These are phyloP conservation scores for Dolichopus griseipennis DNA, from an alignment of 2,888 invertebrate genomes.

Conservation along the genomic window DNA sequence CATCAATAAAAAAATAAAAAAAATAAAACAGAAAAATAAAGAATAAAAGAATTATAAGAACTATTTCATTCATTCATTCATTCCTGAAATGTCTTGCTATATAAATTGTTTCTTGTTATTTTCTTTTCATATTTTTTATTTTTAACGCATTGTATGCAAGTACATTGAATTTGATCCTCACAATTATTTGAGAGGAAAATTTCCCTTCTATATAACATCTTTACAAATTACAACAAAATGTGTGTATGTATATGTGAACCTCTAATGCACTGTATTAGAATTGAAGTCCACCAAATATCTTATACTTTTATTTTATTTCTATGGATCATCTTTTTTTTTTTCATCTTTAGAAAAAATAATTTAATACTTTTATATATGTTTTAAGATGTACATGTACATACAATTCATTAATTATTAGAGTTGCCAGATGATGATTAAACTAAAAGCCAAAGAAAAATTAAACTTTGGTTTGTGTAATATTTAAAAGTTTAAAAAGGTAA, in stretches of 20 bases:
- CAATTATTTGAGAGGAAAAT: not conserved
- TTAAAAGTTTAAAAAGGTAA: no score
- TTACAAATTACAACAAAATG: no score
- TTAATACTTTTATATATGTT: no score
- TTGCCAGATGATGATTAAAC: no score
- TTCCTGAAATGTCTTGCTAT: not conserved
- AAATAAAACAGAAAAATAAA: not conserved
- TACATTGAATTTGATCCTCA: not conserved
- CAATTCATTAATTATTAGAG: no score
- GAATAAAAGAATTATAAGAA: not conserved
- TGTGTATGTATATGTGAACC: no score
- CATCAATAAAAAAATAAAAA: not conserved
- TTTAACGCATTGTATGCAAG: not conserved
- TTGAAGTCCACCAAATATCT: not conserved
- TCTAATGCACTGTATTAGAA: not conserved
- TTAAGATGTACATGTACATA: no score
- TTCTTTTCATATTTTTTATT: no score
- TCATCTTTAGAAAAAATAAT: no score
- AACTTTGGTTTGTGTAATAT: no score
- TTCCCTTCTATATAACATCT: not conserved
- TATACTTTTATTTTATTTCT: not conserved
- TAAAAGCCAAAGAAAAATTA: no score
- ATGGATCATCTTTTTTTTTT: not conserved
- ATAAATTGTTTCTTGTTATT: no score
- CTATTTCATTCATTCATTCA: not conserved